A percentile compares a stretch with the other conserved stretches of the same genome.
Evolutionary conservation across 2,797 vertebrate genomes (phyloP).

Genomic region (Hypotaenidia philippensis): DNA sequence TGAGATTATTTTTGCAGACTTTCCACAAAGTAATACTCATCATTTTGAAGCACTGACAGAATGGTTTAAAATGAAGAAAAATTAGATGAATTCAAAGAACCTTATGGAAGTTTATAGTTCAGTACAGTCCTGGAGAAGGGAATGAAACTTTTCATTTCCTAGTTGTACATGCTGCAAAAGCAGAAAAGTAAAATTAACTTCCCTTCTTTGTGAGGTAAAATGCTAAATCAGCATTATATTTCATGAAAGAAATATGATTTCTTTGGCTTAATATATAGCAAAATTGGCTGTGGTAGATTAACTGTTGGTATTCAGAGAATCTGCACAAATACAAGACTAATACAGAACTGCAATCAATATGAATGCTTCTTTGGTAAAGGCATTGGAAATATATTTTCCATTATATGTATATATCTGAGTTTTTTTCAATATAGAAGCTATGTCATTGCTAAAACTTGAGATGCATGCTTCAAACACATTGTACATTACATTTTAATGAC

Average conservation of each 20-base stretch:
- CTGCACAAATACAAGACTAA: neutral
- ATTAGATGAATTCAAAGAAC: neutral
- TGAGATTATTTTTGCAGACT: neutral
- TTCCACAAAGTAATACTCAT: slow-evolving; percentile 5
- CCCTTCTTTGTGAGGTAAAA: neutral
- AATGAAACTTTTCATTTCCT: neutral
- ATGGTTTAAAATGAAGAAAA: neutral
- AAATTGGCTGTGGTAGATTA: neutral
- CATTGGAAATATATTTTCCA: neutral
- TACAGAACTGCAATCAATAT: neutral
- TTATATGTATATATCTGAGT: neutral
- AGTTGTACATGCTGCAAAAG: neutral
- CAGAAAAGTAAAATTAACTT: neutral
- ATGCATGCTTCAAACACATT: neutral
- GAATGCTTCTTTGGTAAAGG: neutral
- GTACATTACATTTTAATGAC: neutral
- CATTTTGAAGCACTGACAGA: neutral
- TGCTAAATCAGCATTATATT: neutral
- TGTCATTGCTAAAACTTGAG: neutral
- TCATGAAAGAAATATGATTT: neutral
- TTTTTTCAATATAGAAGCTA: neutral
- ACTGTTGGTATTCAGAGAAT: neutral
- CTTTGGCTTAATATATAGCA: neutral
- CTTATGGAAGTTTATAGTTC: neutral
- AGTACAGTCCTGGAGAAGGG: neutral